Evolutionary conservation across 2,797 vertebrate genomes (phyloP).

Genomic region (Pygocentrus nattereri): DNA sequence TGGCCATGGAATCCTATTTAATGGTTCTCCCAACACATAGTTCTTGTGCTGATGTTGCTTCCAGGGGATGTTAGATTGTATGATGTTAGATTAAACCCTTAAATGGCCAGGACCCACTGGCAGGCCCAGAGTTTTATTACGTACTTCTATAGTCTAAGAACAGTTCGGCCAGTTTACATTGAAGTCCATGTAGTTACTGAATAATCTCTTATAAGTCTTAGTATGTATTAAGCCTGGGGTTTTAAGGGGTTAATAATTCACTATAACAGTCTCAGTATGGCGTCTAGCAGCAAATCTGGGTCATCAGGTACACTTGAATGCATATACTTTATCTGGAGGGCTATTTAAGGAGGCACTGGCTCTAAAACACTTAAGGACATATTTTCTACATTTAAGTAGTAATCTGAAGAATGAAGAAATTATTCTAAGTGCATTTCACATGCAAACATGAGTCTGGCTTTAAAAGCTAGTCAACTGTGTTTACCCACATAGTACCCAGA

Average conservation of each 20-base stretch:
- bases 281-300: slow-evolving; percentile 75
- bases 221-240: too few relatives aligned
- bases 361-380: slow-evolving; percentile 23
- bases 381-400: not conserved
- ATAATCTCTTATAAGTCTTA: too few relatives aligned
- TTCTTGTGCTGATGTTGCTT: too few relatives aligned
- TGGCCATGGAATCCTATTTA: too few relatives aligned
- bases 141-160: too few relatives aligned
- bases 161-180: too few relatives aligned
- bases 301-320: slow-evolving; percentile 60
- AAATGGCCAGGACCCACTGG: too few relatives aligned
- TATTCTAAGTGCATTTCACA: not conserved
- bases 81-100: too few relatives aligned
- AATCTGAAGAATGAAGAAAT: not conserved
- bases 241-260: slow-evolving; percentile 83
- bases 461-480: not conserved
- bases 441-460: not conserved
- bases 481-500: not conserved
- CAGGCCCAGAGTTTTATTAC: too few relatives aligned
- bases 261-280: slow-evolving; percentile 73
- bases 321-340: slow-evolving; percentile 66
- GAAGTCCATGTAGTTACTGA: too few relatives aligned
- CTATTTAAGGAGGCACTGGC: slow-evolving; percentile 22
- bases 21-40: too few relatives aligned
- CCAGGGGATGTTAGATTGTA: slow-evolving; percentile 67